Evolutionary conservation across 2,888 invertebrate species (phyloP), one percentile per base, ranked within the genome.

Genomic region (Molorchus minor): DNA sequence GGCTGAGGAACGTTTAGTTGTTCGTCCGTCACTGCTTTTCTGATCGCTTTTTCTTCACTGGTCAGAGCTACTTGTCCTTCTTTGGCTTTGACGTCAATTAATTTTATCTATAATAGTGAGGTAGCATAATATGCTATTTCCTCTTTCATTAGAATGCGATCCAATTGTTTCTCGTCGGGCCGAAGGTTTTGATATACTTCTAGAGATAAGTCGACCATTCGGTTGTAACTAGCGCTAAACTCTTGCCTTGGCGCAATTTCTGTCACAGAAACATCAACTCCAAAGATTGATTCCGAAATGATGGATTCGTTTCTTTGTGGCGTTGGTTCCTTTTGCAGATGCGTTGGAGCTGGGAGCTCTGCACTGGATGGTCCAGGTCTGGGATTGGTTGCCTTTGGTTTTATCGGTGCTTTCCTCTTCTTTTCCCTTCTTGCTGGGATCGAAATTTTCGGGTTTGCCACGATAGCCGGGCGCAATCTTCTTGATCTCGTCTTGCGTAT

Each of bases 121-220:
- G 73, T 73, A 0, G 65, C 53, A 47, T 75, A 73, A 44, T 74
- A 74, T 0, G 62, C 29, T n/a, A 71, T 10, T 52, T 75, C 73
- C 51, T 71, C 71, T 15, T 56, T 21, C 1, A 29, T 44, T 7
- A 73, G 1, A 0, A 64, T n/a, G 44, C 71, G 29, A n/a, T 75
- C 72, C 0, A 73, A 47, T 44, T 73, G 72, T 17, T 52, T 25
- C 25, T 58, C 53, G 21, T 51, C 51, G 5, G 51, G 3, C 5
- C 40, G 40, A 13, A 40, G 12, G 8, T 5, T 20, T 8, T 38
- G 20, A 21, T 38, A 40, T 7, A 16, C n/a, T 15, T 40, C 40
- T 2, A 4, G 3, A 17, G 40, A 1, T 2, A 40, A 1, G 16
- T 40, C 40, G 5, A 17, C 17, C 2, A 40, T 2, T 16, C 29